Conservation (phyloP, 2,888 invertebrate genomes). For the Volucella bombylans region DNA sequence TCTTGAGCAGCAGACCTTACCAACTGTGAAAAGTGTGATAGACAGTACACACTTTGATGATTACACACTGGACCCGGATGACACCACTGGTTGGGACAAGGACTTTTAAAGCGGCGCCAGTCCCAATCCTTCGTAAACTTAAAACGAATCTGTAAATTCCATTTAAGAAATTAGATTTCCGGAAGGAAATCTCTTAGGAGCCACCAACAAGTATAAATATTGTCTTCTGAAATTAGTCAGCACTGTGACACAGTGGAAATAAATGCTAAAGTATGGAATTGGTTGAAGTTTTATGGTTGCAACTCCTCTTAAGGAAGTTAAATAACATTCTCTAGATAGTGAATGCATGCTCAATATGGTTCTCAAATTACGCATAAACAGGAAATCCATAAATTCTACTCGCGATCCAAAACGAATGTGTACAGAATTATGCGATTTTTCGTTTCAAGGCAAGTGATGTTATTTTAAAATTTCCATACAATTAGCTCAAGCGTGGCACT, state of each 20-base stretch:
- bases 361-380: too few species aligned
- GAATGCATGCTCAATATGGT: too few species aligned
- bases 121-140: slow-evolving; percentile 35
- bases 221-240: slow-evolving; percentile 58
- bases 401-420: too few species aligned
- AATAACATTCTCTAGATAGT: too few species aligned
- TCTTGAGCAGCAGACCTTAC: slow-evolving; percentile 95
- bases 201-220: slow-evolving; percentile 14
- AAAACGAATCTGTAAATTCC: slow-evolving; percentile 60
- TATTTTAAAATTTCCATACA: too few species aligned
- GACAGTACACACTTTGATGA: slow-evolving; percentile 99
- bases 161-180: slow-evolving; percentile 43
- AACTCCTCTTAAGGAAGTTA: too few species aligned
- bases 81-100: slow-evolving; percentile 96
- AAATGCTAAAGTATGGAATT: too few species aligned
- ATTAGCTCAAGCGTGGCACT: too few species aligned
- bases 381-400: too few species aligned
- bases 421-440: too few species aligned
- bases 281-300: too few species aligned
- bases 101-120: slow-evolving; percentile 87
- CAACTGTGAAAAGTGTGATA: slow-evolving; percentile 90
- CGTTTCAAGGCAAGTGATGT: too few species aligned
- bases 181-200: slow-evolving; percentile 22
- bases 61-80: slow-evolving; percentile 96
- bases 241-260: slow-evolving; percentile 14